Conservation (phyloP, 2,888 invertebrate species). For the Drosophila stalkeri region DNA sequence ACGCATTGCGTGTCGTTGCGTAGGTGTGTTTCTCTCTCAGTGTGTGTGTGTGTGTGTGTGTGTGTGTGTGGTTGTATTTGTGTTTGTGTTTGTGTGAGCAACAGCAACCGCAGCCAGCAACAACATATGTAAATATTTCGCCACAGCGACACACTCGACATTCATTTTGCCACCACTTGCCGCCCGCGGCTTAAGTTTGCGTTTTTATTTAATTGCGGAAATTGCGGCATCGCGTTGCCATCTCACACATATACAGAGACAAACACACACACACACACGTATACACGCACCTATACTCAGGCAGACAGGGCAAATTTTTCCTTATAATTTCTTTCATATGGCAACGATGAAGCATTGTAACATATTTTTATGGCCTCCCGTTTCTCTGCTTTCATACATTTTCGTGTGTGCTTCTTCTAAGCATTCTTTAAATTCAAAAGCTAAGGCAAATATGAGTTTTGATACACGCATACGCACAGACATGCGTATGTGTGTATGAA, state of each 20-base stretch:
- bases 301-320: constrained; percentile 43
- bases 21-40: constrained; percentile 38
- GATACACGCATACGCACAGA: constrained; percentile 39
- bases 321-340: constrained; percentile 77
- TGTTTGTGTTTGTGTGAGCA: constrained; percentile 41
- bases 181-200: constrained; percentile 75
- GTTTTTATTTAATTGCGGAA: constrained; percentile 81
- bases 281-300: constrained; percentile 9
- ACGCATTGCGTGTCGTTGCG: constrained; percentile 72
- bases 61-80: neutral
- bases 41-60: constrained; percentile 6
- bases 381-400: constrained; percentile 61
- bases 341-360: constrained; percentile 73
- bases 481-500: constrained; percentile 45
- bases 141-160: constrained; percentile 73
- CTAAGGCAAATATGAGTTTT: constrained; percentile 73
- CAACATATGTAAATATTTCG: constrained; percentile 72
- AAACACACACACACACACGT: constrained; percentile 10
- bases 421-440: constrained; percentile 76
- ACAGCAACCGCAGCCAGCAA: constrained; percentile 48
- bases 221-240: constrained; percentile 71
- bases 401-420: constrained; percentile 47
- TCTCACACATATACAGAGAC: constrained; percentile 25
- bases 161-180: constrained; percentile 53
- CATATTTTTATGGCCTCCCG: constrained; percentile 77